Evolutionary conservation across 2,113 vertebrate genomes (phyloP).

Genomic region (Clupea harengus): DNA sequence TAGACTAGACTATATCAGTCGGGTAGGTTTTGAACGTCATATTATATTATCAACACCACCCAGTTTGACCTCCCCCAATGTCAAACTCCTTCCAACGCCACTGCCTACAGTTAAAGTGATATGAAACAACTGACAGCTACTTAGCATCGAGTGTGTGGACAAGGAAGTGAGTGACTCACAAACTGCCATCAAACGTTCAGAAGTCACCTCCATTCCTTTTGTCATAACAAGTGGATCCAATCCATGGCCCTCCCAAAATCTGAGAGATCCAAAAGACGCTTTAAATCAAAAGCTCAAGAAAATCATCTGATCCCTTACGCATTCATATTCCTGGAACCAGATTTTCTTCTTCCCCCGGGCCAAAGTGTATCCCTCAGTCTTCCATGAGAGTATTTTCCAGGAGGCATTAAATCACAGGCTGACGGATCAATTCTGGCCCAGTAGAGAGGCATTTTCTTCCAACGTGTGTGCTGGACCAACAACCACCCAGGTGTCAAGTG

Average conservation of each 20-base stretch:
- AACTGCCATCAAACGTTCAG: not conserved
- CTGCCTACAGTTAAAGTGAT: too few relatives aligned
- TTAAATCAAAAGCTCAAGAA: not conserved
- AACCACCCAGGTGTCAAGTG: constrained; percentile 41
- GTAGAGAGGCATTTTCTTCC: not conserved
- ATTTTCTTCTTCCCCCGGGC: not conserved
- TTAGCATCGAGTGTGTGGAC: not conserved
- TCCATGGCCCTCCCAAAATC: not conserved
- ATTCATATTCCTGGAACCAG: not conserved
- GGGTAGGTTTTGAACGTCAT: too few relatives aligned
- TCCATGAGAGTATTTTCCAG: not conserved
- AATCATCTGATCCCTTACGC: not conserved
- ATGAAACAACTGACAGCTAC: not conserved
- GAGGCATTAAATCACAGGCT: not conserved
- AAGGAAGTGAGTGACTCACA: not conserved
- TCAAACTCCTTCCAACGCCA: too few relatives aligned
- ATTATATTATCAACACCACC: too few relatives aligned
- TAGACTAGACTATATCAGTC: too few relatives aligned
- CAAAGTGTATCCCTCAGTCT: not conserved
- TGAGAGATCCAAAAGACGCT: not conserved
- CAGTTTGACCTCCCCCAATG: too few relatives aligned
- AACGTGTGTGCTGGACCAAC: constrained; percentile 1
- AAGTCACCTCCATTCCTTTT: not conserved
- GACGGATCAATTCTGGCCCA: not conserved
- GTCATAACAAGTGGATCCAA: not conserved